phyloP scores from a whole-genome alignment of 2,797 vertebrate genomes.

The Dromococcyx pavoninus region DNA sequence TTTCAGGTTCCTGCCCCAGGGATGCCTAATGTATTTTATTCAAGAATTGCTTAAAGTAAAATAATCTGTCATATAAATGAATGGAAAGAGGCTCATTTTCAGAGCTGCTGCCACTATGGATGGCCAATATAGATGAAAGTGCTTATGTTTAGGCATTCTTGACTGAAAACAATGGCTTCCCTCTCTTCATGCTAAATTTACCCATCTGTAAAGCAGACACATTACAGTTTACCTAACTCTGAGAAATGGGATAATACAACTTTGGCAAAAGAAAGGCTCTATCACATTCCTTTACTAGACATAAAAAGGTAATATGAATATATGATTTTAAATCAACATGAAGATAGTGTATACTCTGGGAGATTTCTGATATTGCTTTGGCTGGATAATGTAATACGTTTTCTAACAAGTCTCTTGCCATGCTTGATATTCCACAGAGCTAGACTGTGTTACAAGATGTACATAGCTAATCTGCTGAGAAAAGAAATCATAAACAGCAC shows the following conservation, averaged over 20 bases:
- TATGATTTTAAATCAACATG: slow-evolving; percentile 60
- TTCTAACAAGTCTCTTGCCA: slow-evolving; percentile 4
- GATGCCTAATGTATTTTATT: slow-evolving; percentile 29
- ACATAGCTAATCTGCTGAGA: slow-evolving; percentile 38
- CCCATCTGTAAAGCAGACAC: slow-evolving; percentile 57
- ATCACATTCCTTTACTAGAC: slow-evolving; percentile 27
- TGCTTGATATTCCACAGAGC: slow-evolving; percentile 28
- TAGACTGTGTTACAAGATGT: slow-evolving; percentile 39
- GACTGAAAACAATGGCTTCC: slow-evolving; percentile 27
- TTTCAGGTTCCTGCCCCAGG: slow-evolving; percentile 32
- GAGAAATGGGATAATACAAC: slow-evolving; percentile 60
- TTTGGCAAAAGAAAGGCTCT: slow-evolving; percentile 29
- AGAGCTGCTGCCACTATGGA: background rate
- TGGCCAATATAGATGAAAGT: slow-evolving; percentile 35
- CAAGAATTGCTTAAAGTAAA: slow-evolving; percentile 43
- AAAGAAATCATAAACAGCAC: slow-evolving; percentile 30
- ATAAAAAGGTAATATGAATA: slow-evolving; percentile 53
- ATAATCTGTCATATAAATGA: slow-evolving; percentile 56
- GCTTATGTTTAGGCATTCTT: slow-evolving; percentile 22
- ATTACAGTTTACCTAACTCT: slow-evolving; percentile 57
- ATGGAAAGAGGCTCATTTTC: slow-evolving; percentile 27
- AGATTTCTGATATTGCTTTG: slow-evolving; percentile 53
- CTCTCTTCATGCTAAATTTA: slow-evolving; percentile 50
- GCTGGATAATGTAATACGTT: slow-evolving; percentile 40
- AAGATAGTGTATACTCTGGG: background rate